Conservation (phyloP, 1,140 invertebrate species). For the Muscidifurax raptorellus region DNA sequence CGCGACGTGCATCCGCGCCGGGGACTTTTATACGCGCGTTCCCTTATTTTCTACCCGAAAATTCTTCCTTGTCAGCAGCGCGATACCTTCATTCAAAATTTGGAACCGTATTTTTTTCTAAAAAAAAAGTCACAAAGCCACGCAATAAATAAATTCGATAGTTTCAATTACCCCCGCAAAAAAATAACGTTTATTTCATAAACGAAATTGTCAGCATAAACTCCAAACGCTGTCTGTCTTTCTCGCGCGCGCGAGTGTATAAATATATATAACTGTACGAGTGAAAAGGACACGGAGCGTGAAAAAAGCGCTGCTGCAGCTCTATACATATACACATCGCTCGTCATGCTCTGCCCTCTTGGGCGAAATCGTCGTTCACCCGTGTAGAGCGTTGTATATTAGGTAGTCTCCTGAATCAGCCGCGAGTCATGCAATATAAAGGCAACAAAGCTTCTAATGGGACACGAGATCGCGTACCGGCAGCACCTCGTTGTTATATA, state of each 20-base stretch:
- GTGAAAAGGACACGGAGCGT: not conserved
- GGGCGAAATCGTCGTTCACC: not conserved
- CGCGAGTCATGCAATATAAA: not conserved
- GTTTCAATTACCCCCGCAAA: no score
- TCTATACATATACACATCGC: not conserved
- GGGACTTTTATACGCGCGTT: not conserved
- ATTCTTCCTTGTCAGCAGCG: not conserved
- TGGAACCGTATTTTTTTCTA: no score
- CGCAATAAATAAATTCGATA: no score
- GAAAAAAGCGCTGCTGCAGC: not conserved
- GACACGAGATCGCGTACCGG: no score
- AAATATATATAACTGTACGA: constrained; percentile 5
- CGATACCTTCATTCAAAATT: not conserved
- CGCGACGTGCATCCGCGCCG: constrained; percentile 26
- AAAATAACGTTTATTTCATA: no score
- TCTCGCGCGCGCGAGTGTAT: no score
- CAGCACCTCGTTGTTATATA: not conserved
- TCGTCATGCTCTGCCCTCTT: not conserved
- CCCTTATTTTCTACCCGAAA: not conserved
- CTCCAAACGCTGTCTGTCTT: no score
- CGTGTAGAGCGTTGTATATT: not conserved
- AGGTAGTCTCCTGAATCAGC: not conserved
- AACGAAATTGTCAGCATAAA: no score
- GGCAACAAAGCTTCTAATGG: not conserved
- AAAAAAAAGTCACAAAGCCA: no score